Evolutionary conservation across 92 coral and sea anemone genomes (phyloP).

Genomic region (Bergia puertoricense): DNA sequence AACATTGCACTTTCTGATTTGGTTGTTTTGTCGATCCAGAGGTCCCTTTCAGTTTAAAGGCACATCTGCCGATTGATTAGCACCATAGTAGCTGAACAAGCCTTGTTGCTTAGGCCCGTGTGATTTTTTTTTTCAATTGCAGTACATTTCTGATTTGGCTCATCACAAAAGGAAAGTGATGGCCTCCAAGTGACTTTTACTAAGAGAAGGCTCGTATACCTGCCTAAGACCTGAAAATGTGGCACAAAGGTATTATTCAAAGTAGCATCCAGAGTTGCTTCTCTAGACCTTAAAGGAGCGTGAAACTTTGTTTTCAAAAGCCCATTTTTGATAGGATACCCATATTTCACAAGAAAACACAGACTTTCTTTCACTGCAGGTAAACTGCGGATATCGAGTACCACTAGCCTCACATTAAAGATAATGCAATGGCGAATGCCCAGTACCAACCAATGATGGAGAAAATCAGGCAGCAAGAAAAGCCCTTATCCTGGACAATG

Average conservation of each 20-base stretch:
- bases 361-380: no score
- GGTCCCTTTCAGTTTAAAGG: slow-evolving; percentile 56
- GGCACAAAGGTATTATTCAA: not conserved
- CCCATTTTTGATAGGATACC: no score
- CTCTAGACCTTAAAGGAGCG: not conserved
- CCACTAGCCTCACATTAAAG: no score
- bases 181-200: slow-evolving; percentile 44
- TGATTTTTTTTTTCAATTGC: not conserved
- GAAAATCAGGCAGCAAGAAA: no score
- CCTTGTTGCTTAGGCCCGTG: slow-evolving; percentile 17
- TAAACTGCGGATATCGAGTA: no score
- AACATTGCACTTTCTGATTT: slow-evolving; percentile 13
- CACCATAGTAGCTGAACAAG: not conserved
- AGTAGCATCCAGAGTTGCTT: not conserved
- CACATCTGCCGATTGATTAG: not conserved
- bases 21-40: slow-evolving; percentile 20
- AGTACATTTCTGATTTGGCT: not conserved
- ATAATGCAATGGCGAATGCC: no score
- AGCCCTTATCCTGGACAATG: no score
- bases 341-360: no score
- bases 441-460: no score
- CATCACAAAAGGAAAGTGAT: not conserved
- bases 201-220: slow-evolving; percentile 24
- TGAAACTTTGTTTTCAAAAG: not conserved
- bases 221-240: slow-evolving; percentile 45